A percentile compares a stretch with the other conserved stretches of the same genome.
phyloP scores from a whole-genome alignment of 2,113 vertebrate species.

The Amazona guildingii region DNA sequence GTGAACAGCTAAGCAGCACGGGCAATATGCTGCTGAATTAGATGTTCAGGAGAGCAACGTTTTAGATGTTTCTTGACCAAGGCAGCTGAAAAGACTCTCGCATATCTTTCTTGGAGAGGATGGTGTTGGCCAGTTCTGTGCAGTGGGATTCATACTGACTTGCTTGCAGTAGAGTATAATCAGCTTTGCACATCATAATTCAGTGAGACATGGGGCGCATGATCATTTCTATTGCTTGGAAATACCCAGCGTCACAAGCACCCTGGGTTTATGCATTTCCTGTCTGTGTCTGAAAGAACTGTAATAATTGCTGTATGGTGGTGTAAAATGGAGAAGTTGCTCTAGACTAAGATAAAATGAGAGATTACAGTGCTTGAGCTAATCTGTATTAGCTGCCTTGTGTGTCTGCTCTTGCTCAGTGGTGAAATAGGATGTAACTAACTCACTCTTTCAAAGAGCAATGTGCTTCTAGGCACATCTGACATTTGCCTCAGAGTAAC shows the following conservation, averaged over 20 bases:
- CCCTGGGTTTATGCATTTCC: background rate
- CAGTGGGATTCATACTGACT: background rate
- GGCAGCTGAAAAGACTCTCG: background rate
- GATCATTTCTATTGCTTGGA: background rate
- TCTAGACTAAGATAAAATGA: background rate
- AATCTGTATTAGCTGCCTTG: background rate
- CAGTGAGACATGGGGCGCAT: background rate
- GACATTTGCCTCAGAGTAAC: background rate
- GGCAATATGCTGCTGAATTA: background rate
- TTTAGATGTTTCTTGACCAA: background rate
- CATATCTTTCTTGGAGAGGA: background rate
- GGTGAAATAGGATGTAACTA: background rate
- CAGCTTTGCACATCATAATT: background rate
- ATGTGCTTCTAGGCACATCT: constrained; percentile 9
- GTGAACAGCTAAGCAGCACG: too few relatives aligned
- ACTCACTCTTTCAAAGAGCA: background rate
- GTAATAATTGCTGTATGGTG: background rate
- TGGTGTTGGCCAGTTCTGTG: background rate
- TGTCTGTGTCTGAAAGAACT: background rate
- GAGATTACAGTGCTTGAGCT: background rate
- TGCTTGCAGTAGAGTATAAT: accelerated
- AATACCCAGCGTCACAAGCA: background rate
- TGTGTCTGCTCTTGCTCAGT: background rate
- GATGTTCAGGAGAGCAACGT: background rate
- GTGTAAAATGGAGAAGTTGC: background rate